phyloP scores from a whole-genome alignment of 2,797 vertebrate species.

The Sebastes minor region DNA sequence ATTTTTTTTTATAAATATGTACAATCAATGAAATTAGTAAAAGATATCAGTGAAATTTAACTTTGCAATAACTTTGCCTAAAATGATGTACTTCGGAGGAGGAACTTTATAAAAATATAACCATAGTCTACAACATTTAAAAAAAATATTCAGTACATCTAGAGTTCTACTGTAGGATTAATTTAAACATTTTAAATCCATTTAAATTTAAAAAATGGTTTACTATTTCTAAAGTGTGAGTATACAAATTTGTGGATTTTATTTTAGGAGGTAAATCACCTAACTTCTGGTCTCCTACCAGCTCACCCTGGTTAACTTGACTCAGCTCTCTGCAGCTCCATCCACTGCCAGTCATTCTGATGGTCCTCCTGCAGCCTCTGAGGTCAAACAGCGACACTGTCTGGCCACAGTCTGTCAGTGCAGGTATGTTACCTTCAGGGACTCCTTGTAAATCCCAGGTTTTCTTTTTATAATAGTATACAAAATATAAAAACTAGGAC shows the following conservation, averaged over 20 bases:
- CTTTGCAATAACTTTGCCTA: not conserved
- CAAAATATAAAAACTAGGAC: not conserved
- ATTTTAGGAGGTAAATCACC: not conserved
- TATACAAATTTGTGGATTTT: not conserved
- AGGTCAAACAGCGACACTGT: not conserved
- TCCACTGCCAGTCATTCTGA: not conserved
- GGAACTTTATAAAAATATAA: not conserved
- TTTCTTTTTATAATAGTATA: not conserved
- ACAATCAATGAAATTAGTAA: no score
- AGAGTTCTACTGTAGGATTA: not conserved
- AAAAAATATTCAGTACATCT: not conserved
- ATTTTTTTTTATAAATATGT: no score
- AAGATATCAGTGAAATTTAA: no score
- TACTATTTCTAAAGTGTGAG: not conserved
- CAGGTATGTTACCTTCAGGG: not conserved
- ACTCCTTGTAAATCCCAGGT: not conserved
- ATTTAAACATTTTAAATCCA: not conserved
- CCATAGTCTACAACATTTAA: not conserved
- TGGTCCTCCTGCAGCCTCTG: not conserved
- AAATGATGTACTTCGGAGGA: not conserved
- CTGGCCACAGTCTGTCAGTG: not conserved
- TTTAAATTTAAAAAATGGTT: not conserved
- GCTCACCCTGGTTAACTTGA: not conserved
- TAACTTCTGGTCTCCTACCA: rapidly evolving
- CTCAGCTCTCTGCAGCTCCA: rapidly evolving